Percentiles rank a stretch among this genome's conserved stretches.
Evolutionary conservation across 2,888 invertebrate genomes (phyloP).

Genomic region (Lithosia quadra): DNA sequence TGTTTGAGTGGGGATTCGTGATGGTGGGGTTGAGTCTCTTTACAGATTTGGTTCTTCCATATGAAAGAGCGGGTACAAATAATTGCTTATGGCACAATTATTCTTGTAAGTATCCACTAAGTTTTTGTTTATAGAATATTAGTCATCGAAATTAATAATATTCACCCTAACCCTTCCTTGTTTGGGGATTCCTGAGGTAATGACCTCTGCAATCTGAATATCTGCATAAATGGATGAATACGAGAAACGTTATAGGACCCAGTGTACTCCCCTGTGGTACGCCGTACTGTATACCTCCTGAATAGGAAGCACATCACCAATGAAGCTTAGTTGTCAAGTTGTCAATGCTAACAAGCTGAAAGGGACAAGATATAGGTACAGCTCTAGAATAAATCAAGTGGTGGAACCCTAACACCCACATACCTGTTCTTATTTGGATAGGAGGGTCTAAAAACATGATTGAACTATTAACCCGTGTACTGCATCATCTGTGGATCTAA

Average conservation of each 20-base stretch:
- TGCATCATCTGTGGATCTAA: no score
- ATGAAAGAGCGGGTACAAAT: constrained; percentile 46
- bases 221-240: not conserved
- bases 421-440: no score
- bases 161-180: no score
- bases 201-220: not conserved
- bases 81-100: constrained; percentile 70
- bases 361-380: not conserved
- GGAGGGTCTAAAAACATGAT: no score
- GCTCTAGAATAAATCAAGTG: not conserved
- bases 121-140: not conserved
- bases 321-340: no score
- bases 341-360: not conserved
- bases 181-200: no score
- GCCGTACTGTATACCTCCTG: not conserved
- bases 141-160: no score
- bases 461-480: no score
- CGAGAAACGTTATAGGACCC: not conserved
- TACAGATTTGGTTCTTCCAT: constrained; percentile 29
- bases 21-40: constrained; percentile 50
- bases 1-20: constrained; percentile 56
- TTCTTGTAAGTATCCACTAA: constrained; percentile 60
- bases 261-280: not conserved
- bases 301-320: not conserved
- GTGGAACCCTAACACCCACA: no score